Evolutionary conservation across 2,888 invertebrate species (phyloP), one percentile per base, ranked within the genome.

Genomic region (Drosophila longiperda): DNA sequence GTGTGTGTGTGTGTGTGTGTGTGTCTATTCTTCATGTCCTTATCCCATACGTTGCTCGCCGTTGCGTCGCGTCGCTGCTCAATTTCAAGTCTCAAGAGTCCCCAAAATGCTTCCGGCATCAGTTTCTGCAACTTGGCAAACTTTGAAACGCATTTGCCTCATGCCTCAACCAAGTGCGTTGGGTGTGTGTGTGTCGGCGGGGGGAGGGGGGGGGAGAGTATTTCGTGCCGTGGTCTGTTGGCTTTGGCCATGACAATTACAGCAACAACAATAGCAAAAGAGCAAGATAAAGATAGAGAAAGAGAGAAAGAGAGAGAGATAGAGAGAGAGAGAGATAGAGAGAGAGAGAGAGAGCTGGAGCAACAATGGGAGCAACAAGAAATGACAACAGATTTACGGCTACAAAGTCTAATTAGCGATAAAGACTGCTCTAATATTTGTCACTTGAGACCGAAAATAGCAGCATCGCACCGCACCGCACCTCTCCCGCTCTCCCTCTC

Each of bases 401-500:
- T 80, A 83, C 84, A 80, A 87, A 90, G 89, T 89, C 90, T 90
- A 87, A 87, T 87, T 87, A 87, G 90, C 87, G 90, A 87, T 87
- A 87, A 87, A 87, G 87, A 89, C 87, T 89, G 76, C 83, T 90
- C 89, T 90, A 89, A 87, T 90, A 87, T 87, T 89, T 87, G 87
- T 84, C 87, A 87, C 90, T 87, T 86, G 90, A 90, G 90, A 89
- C 89, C 83, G 75, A 82, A 80, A 87, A 85, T 88, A 78, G 73
- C 89, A 77, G 76, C 69, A 58, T 49, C 64, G 33, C 60, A 38
- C 66, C 38, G 34, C 65, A 23, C 55, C 59, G 15, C 53, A 15
- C 33, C 12, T 26, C 48, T 15, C 29, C 15, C 1, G 12, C 15
- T 12, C 52, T 20, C 9, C 26, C 42, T n/a, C n/a, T 6, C 40